Evolutionary conservation across 1,140 invertebrate species (phyloP).

Genomic region (Gryon sp.): DNA sequence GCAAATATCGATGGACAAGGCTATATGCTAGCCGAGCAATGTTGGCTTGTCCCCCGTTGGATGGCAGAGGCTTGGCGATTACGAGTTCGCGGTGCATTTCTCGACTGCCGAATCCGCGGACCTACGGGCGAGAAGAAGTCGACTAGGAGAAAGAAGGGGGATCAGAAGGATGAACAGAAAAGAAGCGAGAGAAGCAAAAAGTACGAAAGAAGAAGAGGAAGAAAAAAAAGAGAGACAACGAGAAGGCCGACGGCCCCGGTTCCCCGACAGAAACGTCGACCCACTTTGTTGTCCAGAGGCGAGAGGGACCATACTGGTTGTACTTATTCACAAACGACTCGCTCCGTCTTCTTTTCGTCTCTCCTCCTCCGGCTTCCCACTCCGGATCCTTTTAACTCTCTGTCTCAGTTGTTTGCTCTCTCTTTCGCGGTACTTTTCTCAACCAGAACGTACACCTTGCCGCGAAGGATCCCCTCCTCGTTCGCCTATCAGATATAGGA

Average conservation of each 20-base stretch:
- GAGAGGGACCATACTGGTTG: conserved; percentile 70
- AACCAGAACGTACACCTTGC: conserved; percentile 57
- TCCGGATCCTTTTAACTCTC: conserved; percentile 29
- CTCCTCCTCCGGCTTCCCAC: conserved; percentile 37
- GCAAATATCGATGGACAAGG: no score
- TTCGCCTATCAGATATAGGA: conserved; percentile 64
- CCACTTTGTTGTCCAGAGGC: conserved; percentile 72
- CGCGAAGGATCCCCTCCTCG: conserved; percentile 55
- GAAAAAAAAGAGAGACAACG: conserved; percentile 17
- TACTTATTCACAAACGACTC: conserved; percentile 43
- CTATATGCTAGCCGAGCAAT: no score
- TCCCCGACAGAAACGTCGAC: conserved; percentile 69
- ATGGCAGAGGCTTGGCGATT: no score
- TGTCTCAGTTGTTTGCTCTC: conserved; percentile 43
- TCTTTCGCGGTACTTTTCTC: conserved; percentile 55
- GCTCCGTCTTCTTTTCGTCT: conserved; percentile 51
- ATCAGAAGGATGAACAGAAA: conserved; percentile 14
- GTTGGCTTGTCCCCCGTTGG: no score
- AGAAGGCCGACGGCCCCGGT: conserved; percentile 71
- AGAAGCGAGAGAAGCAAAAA: conserved; percentile 5
- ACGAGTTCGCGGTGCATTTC: no score
- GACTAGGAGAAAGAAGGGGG: conserved; percentile 37
- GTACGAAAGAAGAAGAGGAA: conserved; percentile 24
- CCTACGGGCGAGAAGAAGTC: conserved; percentile 22
- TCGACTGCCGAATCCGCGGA: conserved; percentile 46